Evolutionary conservation across 2,113 vertebrate species (phyloP).

Genomic region (Ginglymostoma cirratum): DNA sequence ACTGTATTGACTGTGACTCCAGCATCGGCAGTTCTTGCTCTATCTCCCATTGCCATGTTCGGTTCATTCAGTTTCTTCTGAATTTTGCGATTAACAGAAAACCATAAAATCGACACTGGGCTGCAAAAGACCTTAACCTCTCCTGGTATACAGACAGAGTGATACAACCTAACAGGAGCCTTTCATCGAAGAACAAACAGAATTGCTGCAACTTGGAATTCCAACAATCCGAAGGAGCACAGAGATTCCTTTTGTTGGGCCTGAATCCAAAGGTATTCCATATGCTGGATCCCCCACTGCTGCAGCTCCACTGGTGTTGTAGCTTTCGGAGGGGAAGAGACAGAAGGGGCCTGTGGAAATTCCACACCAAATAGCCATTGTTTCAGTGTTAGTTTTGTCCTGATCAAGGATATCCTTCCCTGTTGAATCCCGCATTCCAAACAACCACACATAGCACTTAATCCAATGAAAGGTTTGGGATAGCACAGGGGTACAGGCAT

Average conservation of each 20-base stretch:
- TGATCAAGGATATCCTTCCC: background rate
- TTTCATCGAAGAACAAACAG: background rate
- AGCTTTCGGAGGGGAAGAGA: background rate
- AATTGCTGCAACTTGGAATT: background rate
- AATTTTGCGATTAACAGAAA: background rate
- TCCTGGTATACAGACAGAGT: background rate
- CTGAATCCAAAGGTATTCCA: background rate
- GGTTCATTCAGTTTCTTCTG: background rate
- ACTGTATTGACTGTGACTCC: too few species aligned
- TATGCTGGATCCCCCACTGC: background rate
- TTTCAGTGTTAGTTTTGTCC: background rate
- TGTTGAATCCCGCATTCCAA: background rate
- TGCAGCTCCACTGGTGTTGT: background rate
- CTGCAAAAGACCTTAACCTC: background rate
- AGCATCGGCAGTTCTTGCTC: background rate
- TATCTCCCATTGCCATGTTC: too few species aligned
- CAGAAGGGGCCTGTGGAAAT: background rate
- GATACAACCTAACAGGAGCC: background rate
- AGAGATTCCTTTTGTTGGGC: background rate
- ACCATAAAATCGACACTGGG: background rate
- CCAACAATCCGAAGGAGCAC: background rate
- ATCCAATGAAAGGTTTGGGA: background rate
- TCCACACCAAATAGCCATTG: background rate
- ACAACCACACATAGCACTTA: too few species aligned
- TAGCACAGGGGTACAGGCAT: background rate